A percentile compares a stretch with the other conserved stretches of the same genome.
Conservation (phyloP, 2,888 invertebrate species). For the Hypomecis punctinalis region DNA sequence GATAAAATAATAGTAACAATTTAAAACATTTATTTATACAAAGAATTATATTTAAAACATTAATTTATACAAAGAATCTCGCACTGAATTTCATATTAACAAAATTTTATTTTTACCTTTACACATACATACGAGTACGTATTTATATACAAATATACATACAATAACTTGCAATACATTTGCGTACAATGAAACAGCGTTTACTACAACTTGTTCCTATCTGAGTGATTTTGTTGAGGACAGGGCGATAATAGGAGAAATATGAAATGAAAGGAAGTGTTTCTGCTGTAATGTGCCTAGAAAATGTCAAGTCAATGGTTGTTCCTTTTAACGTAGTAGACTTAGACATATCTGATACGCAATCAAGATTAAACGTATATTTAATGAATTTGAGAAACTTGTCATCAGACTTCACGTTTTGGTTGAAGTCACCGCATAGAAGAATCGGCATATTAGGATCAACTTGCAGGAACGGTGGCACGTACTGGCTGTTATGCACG, state of each 20-base stretch:
- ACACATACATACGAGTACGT: conserved; percentile 8
- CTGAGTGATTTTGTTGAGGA: conserved; percentile 37
- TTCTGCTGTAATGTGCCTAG: conserved; percentile 47
- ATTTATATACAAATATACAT: conserved; percentile 15
- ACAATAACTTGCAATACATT: conserved; percentile 13
- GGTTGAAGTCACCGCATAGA: conserved; percentile 44
- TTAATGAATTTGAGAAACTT: conserved; percentile 45
- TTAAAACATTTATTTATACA: conserved; percentile 14
- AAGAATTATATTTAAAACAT: too few species aligned
- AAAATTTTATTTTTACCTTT: conserved; percentile 14
- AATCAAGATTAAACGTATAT: conserved; percentile 45
- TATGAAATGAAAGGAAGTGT: conserved; percentile 50
- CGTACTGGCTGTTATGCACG: conserved; percentile 40
- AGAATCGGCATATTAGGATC: conserved; percentile 40
- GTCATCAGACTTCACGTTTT: conserved; percentile 42
- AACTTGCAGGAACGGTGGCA: conserved; percentile 37
- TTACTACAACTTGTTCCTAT: conserved; percentile 25
- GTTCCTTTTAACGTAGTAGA: conserved; percentile 42
- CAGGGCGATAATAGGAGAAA: conserved; percentile 50
- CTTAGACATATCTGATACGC: conserved; percentile 41
- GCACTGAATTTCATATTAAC: conserved; percentile 15
- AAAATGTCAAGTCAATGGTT: conserved; percentile 46
- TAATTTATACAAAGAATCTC: too few species aligned
- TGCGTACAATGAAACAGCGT: conserved; percentile 10
- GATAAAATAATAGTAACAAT: conserved; percentile 14